phyloP scores from a whole-genome alignment of 2,113 vertebrate species.

The Platysternon megacephalum region DNA sequence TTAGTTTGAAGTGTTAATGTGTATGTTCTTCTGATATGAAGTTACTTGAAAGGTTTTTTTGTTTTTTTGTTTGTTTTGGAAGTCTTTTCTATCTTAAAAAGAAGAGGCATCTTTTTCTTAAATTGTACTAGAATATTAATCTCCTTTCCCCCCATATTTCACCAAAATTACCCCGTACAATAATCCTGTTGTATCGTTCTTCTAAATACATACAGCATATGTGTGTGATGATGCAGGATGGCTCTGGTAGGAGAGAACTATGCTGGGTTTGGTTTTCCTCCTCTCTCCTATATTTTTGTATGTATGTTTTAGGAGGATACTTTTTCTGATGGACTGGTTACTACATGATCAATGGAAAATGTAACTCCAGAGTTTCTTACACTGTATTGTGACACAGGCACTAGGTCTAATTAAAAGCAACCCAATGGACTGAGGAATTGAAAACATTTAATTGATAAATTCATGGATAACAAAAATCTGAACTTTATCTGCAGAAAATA shows the following conservation, averaged over 20 bases:
- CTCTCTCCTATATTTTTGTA: constrained; percentile 31
- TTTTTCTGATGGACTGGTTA: constrained; percentile 15
- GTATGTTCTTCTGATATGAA: background rate
- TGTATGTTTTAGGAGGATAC: constrained; percentile 11
- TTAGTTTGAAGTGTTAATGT: background rate
- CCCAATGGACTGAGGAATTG: background rate
- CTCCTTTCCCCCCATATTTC: background rate
- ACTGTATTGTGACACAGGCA: background rate
- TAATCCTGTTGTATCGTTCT: constrained; percentile 22
- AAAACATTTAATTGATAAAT: background rate
- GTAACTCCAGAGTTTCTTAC: constrained; percentile 26
- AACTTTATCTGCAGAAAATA: constrained; percentile 23
- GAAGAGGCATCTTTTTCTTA: background rate
- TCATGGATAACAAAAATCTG: constrained; percentile 9
- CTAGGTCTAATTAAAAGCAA: background rate
- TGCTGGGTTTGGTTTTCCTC: constrained; percentile 7
- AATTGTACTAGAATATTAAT: background rate
- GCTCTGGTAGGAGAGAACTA: constrained; percentile 16
- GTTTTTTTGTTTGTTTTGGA: background rate
- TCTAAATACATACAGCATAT: background rate
- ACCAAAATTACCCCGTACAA: background rate
- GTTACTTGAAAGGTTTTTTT: background rate
- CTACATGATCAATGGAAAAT: background rate
- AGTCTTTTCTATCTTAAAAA: background rate
- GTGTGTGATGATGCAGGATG: background rate